Base-by-base conservation (phyloP, 2,113 vertebrate species). In the Dicrurus megarhynchus region DNA sequence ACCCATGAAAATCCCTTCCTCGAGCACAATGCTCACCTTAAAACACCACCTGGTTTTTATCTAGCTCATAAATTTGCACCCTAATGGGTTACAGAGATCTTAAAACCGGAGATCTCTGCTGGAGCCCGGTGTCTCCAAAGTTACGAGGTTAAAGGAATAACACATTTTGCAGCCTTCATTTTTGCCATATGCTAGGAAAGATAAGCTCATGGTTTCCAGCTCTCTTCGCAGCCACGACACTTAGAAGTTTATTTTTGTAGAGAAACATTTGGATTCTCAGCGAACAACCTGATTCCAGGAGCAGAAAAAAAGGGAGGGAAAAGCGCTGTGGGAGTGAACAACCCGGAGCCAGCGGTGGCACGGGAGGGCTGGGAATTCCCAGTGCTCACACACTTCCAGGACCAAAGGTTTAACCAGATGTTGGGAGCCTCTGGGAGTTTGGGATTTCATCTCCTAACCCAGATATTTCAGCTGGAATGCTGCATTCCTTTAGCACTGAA, bases 291-390 rank as follows among this genome's bases (percentile, higher is more conserved):
- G 28, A 21, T 53, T 77, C 27, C 59, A 65, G 59, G 74, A 84
- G 79, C 59, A 67, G 67, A 56, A 52, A 52, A 7, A 57, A 23
- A 23, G 22, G 33, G 15, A 73, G 15, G 28, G 44, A 30, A 42
- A 42, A 28, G 14, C 0, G 0, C 33, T 41, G 32, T 4, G 10
- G 67, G 47, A 47, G 24, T 8, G 46, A 84, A 33, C 1, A 10
- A 10, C 17, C 5, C 23, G 5, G 55, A 33, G 32, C 5, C 26
- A 70, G 71, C 37, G 8, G 41, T 11, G 42, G 39, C 52, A 30
- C 0, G 0, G 5, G 1, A 26, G n/a, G 7, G 39, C 64, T 90
- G 83, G 89, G 68, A 77, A 64, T 81, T 84, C 76, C 75, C 76
- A 52, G 32, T 1, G 61, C 83, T 88, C 80, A 32, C 53, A 35